These are phyloP conservation scores for Aromia moschata DNA, from an alignment of 2,888 invertebrate species.

Conservation along the genomic window DNA sequence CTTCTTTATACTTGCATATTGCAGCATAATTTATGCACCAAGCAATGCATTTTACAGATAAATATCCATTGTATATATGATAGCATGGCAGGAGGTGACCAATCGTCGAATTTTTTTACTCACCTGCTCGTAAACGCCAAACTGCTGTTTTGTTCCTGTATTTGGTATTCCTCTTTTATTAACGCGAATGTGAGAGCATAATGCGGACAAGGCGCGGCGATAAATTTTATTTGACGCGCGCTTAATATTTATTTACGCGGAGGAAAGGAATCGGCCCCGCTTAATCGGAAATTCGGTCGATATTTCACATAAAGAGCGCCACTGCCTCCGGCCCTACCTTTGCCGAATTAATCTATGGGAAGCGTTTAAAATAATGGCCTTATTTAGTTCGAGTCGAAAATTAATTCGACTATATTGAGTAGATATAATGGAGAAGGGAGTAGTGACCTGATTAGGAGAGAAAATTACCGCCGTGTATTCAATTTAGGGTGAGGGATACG, in stretches of 20 bases:
- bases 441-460: neutral
- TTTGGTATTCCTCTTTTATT: too few relatives aligned
- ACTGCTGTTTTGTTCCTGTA: too few relatives aligned
- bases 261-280: neutral
- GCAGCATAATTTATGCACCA: too few relatives aligned
- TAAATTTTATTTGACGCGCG: constrained; percentile 10
- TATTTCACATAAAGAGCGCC: constrained; percentile 3
- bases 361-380: constrained; percentile 1
- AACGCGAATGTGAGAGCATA: neutral
- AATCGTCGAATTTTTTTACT: too few relatives aligned
- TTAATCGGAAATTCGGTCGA: constrained; percentile 2
- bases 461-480: too few relatives aligned
- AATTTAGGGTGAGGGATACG: too few relatives aligned
- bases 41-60: too few relatives aligned
- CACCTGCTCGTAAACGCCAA: too few relatives aligned
- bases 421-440: neutral
- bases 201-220: neutral
- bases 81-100: too few relatives aligned
- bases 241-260: constrained; percentile 10
- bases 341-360: neutral
- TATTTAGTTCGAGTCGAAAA: neutral
- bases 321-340: constrained; percentile 1
- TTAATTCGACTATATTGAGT: neutral
- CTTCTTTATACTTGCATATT: too few relatives aligned
- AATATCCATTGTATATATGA: too few relatives aligned